Evolutionary conservation across 2,797 vertebrate species (phyloP).

Genomic region (Squalus acanthias): DNA sequence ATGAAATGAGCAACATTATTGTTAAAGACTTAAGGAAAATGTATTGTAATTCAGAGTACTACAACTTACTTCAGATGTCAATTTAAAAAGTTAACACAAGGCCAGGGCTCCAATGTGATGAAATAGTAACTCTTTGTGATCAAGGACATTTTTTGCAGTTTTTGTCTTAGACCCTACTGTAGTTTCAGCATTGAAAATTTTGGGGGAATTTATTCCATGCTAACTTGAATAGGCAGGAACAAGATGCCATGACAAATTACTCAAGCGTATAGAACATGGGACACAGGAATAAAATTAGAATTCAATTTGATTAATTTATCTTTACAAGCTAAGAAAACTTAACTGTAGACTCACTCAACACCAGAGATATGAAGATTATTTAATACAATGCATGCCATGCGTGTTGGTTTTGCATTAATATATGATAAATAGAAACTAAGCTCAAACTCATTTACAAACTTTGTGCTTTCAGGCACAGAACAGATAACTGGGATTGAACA

Average conservation of each 20-base stretch:
- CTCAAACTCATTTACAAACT: not conserved
- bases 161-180: not conserved
- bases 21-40: not conserved
- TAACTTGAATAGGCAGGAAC: not conserved
- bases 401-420: not conserved
- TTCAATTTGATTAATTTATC: not conserved
- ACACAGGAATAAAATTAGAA: not conserved
- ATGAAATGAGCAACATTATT: not conserved
- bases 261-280: not conserved
- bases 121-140: constrained; percentile 26
- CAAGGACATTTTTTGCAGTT: not conserved
- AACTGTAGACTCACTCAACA: not conserved
- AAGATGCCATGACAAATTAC: not conserved
- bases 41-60: not conserved
- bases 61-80: not conserved
- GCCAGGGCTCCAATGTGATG: constrained; percentile 8
- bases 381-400: not conserved
- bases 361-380: not conserved
- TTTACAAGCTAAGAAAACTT: not conserved
- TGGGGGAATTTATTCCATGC: not conserved
- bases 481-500: not conserved
- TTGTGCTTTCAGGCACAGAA: not conserved
- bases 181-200: not conserved
- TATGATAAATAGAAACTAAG: not conserved
- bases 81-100: not conserved